Percentiles rank a stretch among this genome's conserved stretches.
Conservation (phyloP, 2,797 vertebrate genomes). For the Heliangelus exortis region DNA sequence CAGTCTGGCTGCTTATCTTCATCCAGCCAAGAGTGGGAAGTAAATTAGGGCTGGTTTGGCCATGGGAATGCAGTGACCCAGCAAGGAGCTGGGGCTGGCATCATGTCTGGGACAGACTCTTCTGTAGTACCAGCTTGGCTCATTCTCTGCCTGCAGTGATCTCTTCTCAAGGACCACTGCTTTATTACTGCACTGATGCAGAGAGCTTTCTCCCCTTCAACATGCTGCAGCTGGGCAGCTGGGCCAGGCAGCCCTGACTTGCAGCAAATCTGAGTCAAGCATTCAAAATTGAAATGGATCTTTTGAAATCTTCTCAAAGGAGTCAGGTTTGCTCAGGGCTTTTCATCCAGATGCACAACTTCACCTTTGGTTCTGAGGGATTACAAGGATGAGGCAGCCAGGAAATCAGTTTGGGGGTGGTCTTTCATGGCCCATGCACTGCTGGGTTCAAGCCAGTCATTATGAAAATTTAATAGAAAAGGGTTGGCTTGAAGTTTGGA, state of each 20-base stretch:
- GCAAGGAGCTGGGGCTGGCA: not conserved
- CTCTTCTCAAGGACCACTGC: not conserved
- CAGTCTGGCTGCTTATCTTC: not conserved
- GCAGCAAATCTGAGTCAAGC: not conserved
- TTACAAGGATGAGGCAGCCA: not conserved
- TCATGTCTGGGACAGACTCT: not conserved
- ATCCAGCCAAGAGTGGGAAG: not conserved
- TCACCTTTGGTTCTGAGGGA: not conserved
- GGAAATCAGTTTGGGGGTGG: not conserved
- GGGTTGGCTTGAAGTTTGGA: not conserved
- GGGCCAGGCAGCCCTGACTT: not conserved
- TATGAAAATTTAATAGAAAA: not conserved
- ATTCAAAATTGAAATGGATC: not conserved
- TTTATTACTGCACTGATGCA: not conserved
- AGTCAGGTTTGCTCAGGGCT: not conserved
- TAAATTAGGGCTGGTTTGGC: not conserved
- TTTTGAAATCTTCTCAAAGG: not conserved
- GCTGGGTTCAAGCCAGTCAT: not conserved
- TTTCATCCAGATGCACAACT: not conserved
- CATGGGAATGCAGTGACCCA: rapidly evolving
- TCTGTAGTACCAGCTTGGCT: not conserved
- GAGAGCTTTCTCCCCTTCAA: not conserved
- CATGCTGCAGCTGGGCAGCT: rapidly evolving
- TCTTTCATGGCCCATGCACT: not conserved
- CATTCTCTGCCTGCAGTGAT: not conserved